Base-by-base conservation (phyloP, 1,140 invertebrate genomes). In the Pissodes strobi region DNA sequence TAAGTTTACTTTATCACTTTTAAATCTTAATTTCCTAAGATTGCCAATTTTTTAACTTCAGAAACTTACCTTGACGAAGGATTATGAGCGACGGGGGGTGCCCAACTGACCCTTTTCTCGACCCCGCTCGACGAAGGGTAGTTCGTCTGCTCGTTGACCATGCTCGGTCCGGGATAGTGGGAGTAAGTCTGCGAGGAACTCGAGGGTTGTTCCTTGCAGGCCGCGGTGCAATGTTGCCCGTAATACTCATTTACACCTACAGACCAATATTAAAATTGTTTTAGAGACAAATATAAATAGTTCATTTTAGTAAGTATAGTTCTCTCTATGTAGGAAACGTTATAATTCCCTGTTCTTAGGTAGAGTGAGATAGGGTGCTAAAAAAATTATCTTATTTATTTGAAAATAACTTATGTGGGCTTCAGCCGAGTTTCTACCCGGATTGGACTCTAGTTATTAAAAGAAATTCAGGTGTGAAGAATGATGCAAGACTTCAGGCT, bases 81-180 rank as follows among this genome's bases (percentile, higher is more conserved):
- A 2, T 81, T 71, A 45, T 83, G 78, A 66, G 82, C 82, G 34
- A 75, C 80, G 18, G 84, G 82, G 41, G 80, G 77, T 18, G 79
- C 77, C 82, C 84, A 86, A 2, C 84, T 82, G 18, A 86, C 80
- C 53, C 84, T 78, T 70, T 86, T 86, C 57, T 86, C 84, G n/a
- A 78, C 78, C 51, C 45, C 52, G 38, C 82, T 79, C 18, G 58
- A 70, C 19, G 60, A 71, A 38, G 58, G 39, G 41, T 66, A 69
- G 17, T 56, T 62, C 25, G 51, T 63, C 41, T 60, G 52, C 3
- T 68, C 61, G 23, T 68, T 49, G 18, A n/a, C 51, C 6, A 43
- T 52, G 15, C 17, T 17, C 10, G 55, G 57, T 1, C 61, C 51
- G 5, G 59, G 21, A 64, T 57, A 64, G 22, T 64, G 62, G 10